These are phyloP conservation scores for Uria lomvia DNA, from an alignment of 2,113 vertebrate genomes.

Conservation along the genomic window DNA sequence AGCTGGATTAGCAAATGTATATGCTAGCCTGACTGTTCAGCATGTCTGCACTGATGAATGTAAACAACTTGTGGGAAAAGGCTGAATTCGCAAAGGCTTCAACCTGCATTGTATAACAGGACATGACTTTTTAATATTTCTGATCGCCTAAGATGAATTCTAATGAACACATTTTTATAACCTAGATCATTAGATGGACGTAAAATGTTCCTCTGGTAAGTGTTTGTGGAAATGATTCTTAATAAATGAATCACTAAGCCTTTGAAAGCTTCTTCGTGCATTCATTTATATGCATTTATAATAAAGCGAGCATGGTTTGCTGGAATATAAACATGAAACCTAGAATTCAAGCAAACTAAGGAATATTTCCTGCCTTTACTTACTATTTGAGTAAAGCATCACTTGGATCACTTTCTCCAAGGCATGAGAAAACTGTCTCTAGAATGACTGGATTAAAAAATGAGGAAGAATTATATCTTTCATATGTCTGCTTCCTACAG, in stretches of 20 bases:
- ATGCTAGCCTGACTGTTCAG: neutral
- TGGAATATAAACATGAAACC: neutral
- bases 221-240: conserved; percentile 10
- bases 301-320: neutral
- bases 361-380: neutral
- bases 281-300: neutral
- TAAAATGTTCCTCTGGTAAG: conserved; percentile 8
- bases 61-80: conserved; percentile 11
- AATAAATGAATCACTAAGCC: neutral
- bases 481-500: neutral
- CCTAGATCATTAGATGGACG: neutral
- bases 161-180: conserved; percentile 17
- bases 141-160: neutral
- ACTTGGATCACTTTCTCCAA: neutral
- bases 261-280: neutral
- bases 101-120: neutral
- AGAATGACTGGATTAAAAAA: neutral
- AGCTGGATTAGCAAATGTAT: conserved; percentile 25
- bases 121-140: neutral
- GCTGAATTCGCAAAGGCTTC: conserved; percentile 14
- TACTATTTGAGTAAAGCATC: neutral
- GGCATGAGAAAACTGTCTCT: neutral
- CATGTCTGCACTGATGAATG: neutral
- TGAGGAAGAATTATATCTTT: neutral
- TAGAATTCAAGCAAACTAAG: neutral